Evolutionary conservation across 2,888 invertebrate species (phyloP), one percentile per base, ranked within the genome.

Genomic region (Serripes groenlandicus): DNA sequence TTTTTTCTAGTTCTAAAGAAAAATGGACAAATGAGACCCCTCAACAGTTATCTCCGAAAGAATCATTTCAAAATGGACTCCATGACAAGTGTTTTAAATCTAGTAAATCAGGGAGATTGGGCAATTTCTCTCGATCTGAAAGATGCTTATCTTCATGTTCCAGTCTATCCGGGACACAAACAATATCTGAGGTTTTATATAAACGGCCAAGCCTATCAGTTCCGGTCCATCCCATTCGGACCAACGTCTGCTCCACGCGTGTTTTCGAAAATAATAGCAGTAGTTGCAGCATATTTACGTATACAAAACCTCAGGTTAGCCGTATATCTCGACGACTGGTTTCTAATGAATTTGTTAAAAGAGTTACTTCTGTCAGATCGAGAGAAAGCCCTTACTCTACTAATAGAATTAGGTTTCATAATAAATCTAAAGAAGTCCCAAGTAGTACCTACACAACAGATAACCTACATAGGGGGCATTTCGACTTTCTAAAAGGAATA

Each of bases 51-150:
- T 75, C 74, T 83, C 23, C 26, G 54, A 15, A 73, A 49, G n/a
- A 52, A 76, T 66, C 79, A 83, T 71, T 85, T 85, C 74, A 78
- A 81, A 52, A 85, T 85, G 83, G 83, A 82, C 28, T 54, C 66
- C 18, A 62, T 83, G 56, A 68, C 26, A 58, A 71, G 66, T 49
- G 80, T 85, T 3, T n/a, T 76, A 23, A 74, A 77, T 49, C 62
- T 74, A 56, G 75, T 83, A 7, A 11, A 56, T 11, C n/a, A 7
- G 21, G n/a, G 58, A 70, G 42, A 42, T 42, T 42, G 9, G 11
- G 42, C 42, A 42, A 18, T 42, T 9, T 42, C 42, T 11, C 34
- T 32, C 15, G 62, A n/a, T 32, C 34, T 32, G 30, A 62, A 62
- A 30, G 62, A 62, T 62, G 62, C 62, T 4, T 62, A 28, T 30